A percentile compares a stretch with the other conserved stretches of the same genome.
These are phyloP conservation scores for Aspidiotus destructor DNA, from an alignment of 2,888 invertebrate species.

Conservation along the genomic window DNA sequence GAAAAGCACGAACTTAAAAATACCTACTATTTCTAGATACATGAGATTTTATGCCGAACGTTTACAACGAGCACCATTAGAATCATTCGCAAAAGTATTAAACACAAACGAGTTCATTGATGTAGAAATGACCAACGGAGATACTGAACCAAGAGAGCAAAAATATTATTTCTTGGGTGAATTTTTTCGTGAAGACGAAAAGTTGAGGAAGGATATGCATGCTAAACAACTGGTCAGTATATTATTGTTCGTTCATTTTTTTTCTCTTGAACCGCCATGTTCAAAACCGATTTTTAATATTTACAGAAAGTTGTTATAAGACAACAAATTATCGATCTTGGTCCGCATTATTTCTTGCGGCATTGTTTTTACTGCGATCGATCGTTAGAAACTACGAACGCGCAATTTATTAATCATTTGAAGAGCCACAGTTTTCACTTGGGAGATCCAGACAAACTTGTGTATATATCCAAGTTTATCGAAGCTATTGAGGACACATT, in stretches of 20 bases:
- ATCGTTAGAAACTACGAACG: constrained; percentile 51
- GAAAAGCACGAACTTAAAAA: background rate
- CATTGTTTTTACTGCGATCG: constrained; percentile 79
- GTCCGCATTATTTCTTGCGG: constrained; percentile 72
- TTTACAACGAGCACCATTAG: constrained; percentile 7
- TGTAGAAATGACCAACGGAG: constrained; percentile 18
- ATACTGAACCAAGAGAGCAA: constrained; percentile 45
- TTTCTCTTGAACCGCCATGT: background rate
- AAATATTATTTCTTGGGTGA: constrained; percentile 70
- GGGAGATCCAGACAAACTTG: constrained; percentile 85
- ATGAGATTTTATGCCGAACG: constrained; percentile 21
- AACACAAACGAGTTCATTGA: too few relatives aligned
- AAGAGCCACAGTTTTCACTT: constrained; percentile 79
- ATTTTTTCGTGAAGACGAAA: constrained; percentile 69
- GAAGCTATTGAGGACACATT: constrained; percentile 68
- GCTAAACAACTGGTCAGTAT: constrained; percentile 52
- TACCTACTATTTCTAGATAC: constrained; percentile 16
- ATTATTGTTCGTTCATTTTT: background rate
- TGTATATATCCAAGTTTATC: constrained; percentile 76
- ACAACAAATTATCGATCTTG: constrained; percentile 53
- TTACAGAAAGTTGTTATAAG: constrained; percentile 22
- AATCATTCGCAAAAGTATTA: constrained; percentile 18
- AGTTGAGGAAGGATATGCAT: constrained; percentile 60
- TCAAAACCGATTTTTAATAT: background rate
- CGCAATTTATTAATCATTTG: constrained; percentile 71